A percentile compares a stretch with the other conserved stretches of the same genome.
Conservation (phyloP, 1,140 invertebrate species). For the Pseudomyrmex cubaensis region DNA sequence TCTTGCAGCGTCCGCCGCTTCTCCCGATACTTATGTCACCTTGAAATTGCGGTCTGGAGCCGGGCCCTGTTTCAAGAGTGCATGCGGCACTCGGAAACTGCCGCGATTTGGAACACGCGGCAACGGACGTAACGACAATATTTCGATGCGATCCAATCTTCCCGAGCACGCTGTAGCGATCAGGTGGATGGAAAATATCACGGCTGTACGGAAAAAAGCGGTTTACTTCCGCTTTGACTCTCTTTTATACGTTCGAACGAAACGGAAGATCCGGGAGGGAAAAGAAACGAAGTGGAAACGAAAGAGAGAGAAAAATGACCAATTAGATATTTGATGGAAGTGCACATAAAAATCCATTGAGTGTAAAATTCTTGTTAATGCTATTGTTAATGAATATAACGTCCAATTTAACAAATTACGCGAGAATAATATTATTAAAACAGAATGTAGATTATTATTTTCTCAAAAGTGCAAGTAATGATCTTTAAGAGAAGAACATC, state of each 20-base stretch:
- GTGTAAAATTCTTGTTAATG: no score
- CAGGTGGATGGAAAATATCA: constrained; percentile 72
- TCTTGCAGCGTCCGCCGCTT: constrained; percentile 30
- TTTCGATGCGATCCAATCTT: constrained; percentile 73
- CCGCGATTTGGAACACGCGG: constrained; percentile 66
- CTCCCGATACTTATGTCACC: constrained; percentile 58
- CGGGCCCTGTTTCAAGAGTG: constrained; percentile 32
- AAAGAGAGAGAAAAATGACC: constrained; percentile 16
- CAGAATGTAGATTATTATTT: neutral
- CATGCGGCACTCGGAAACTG: constrained; percentile 38
- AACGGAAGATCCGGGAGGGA: neutral
- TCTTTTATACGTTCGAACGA: neutral
- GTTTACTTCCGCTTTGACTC: constrained; percentile 25
- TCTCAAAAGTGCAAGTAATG: constrained; percentile 12
- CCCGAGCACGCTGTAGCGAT: constrained; percentile 62
- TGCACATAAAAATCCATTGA: neutral
- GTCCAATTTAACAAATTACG: neutral
- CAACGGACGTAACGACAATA: constrained; percentile 70
- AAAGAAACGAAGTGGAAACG: neutral
- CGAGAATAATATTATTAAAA: neutral
- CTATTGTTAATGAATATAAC: neutral
- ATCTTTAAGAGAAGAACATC: constrained; percentile 6
- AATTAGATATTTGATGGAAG: neutral
- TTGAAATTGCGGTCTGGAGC: constrained; percentile 62
- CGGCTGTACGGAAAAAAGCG: constrained; percentile 49